phyloP scores from a whole-genome alignment of 2,797 vertebrate species.

The Streptopelia turtur region DNA sequence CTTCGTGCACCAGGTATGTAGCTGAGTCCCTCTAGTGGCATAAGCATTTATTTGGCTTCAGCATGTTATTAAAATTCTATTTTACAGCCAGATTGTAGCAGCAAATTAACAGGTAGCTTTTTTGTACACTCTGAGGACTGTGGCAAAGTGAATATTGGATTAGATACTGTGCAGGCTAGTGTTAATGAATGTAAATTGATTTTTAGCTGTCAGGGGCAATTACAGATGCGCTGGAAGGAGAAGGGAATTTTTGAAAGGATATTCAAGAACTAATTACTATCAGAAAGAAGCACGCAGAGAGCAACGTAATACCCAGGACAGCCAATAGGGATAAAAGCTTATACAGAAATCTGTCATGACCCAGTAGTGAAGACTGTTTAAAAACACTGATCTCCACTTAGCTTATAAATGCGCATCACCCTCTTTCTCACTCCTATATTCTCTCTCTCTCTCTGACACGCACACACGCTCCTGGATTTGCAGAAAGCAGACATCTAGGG shows the following conservation, averaged over 20 bases:
- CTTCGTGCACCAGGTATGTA: background rate
- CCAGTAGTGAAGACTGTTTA: constrained; percentile 59
- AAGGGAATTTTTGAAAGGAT: constrained; percentile 34
- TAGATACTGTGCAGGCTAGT: background rate
- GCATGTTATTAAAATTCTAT: background rate
- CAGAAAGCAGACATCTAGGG: constrained; percentile 35
- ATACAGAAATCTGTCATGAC: constrained; percentile 15
- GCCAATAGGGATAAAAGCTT: constrained; percentile 37
- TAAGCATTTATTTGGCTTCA: background rate
- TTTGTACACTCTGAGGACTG: background rate
- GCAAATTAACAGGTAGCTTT: constrained; percentile 19
- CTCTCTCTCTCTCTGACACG: background rate
- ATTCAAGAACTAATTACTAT: constrained; percentile 48
- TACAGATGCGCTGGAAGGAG: background rate
- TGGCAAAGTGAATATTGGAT: background rate
- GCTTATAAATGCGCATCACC: constrained; percentile 44
- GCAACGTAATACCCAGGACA: constrained; percentile 9
- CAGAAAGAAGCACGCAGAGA: constrained; percentile 3
- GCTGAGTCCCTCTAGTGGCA: constrained; percentile 74
- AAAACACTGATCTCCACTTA: constrained; percentile 59
- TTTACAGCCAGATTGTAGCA: background rate
- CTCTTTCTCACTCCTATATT: constrained; percentile 10
- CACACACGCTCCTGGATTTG: constrained; percentile 31
- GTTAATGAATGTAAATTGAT: constrained; percentile 34
- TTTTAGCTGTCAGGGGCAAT: constrained; percentile 23